Percentiles rank a stretch among this genome's conserved stretches.
Evolutionary conservation across 2,797 vertebrate species (phyloP).

Genomic region (Anomalospiza imberbis): DNA sequence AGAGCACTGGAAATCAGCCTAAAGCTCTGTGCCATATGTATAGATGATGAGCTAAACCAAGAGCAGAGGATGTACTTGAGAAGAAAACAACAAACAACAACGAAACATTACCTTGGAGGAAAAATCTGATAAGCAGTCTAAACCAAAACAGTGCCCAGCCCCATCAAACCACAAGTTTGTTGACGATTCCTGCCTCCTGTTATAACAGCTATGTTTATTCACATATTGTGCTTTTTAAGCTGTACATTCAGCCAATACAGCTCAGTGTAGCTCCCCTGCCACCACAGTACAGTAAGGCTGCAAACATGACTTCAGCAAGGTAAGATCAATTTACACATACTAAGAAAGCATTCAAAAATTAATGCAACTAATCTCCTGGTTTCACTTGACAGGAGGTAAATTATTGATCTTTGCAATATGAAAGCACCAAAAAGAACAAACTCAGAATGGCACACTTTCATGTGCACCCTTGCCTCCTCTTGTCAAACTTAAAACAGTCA

Average conservation of each 20-base stretch:
- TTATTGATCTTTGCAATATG: conserved; percentile 4
- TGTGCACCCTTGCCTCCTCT: not conserved
- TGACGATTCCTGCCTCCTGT: not conserved
- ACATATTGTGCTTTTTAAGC: not conserved
- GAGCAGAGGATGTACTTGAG: not conserved
- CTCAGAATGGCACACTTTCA: not conserved
- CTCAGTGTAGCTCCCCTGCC: not conserved
- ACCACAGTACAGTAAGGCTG: not conserved
- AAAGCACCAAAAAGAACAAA: conserved; percentile 14
- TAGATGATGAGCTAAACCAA: not conserved
- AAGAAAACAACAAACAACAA: not conserved
- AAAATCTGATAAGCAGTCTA: not conserved
- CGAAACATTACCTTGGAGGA: not conserved
- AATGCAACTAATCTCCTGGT: conserved; percentile 17
- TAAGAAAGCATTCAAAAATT: conserved; percentile 5
- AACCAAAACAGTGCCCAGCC: not conserved
- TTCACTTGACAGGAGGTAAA: conserved; percentile 29
- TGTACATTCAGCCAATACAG: not conserved
- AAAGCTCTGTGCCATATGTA: not conserved
- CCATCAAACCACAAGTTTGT: not conserved
- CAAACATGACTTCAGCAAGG: not conserved
- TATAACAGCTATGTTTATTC: not conserved
- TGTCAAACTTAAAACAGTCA: conserved; percentile 9
- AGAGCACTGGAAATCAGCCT: not conserved
- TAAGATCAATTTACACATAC: not conserved